These are phyloP conservation scores for Luffia ferchaultella DNA, from an alignment of 2,888 invertebrate genomes.

Conservation along the genomic window DNA sequence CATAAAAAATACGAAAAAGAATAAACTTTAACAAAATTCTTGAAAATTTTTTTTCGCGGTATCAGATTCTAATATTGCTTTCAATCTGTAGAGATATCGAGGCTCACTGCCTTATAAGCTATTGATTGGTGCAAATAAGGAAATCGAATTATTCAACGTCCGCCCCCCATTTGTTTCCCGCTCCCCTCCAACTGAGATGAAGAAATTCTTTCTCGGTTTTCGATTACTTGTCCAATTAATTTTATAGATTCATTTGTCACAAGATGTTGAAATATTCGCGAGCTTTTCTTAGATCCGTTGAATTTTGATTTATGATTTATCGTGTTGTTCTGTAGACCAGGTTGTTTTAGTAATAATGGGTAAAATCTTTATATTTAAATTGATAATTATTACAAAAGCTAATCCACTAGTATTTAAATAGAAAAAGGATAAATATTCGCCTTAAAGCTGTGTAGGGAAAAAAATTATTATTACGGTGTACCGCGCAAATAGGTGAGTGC, in stretches of 20 bases:
- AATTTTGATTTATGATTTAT: background rate
- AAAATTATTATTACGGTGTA: no score
- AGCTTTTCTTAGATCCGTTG: background rate
- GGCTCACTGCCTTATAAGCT: constrained; percentile 53
- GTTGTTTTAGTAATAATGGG: no score
- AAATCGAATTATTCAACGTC: constrained; percentile 67
- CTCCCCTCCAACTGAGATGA: constrained; percentile 59
- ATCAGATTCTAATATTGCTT: background rate
- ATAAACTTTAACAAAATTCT: no score
- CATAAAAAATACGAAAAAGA: no score
- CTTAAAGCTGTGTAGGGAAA: no score
- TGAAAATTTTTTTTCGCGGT: no score
- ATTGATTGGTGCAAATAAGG: constrained; percentile 66
- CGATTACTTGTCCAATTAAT: constrained; percentile 67
- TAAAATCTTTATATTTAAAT: no score
- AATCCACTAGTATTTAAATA: no score
- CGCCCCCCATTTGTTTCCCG: constrained; percentile 62
- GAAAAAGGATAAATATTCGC: no score
- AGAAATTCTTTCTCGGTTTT: constrained; percentile 67
- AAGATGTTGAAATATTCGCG: constrained; percentile 21
- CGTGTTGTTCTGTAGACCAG: no score
- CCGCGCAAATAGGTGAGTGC: constrained; percentile 60
- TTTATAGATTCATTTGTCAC: constrained; percentile 65
- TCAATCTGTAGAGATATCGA: constrained; percentile 12
- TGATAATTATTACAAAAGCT: no score